A percentile compares a stretch with the other conserved stretches of the same genome.
Evolutionary conservation across 2,888 invertebrate species (phyloP).

Genomic region (Aquatica leii): DNA sequence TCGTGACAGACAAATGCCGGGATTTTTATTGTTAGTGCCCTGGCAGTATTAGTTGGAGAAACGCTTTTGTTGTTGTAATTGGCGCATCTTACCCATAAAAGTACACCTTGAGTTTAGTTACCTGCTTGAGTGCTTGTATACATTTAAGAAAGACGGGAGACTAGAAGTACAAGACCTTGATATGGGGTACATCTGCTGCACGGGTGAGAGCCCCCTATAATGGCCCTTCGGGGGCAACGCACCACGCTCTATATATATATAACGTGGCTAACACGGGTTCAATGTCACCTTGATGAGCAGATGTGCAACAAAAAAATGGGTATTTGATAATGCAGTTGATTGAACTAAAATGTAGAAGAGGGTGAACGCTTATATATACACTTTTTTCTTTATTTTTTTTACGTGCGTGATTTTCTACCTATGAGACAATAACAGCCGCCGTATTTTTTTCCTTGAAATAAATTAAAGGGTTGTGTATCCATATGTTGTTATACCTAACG

Average conservation of each 20-base stretch:
- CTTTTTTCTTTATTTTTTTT: too few relatives aligned
- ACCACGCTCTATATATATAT: conserved; percentile 31
- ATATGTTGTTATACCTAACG: neutral
- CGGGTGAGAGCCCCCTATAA: conserved; percentile 38
- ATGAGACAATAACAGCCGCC: too few relatives aligned
- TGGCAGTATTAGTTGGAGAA: too few relatives aligned
- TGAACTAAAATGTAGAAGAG: conserved; percentile 22
- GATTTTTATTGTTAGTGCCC: too few relatives aligned
- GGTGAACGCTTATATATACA: conserved; percentile 10
- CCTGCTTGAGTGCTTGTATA: conserved; percentile 19
- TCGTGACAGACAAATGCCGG: too few relatives aligned
- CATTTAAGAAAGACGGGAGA: conserved; percentile 6
- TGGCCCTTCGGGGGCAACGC: conserved; percentile 34
- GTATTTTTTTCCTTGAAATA: too few relatives aligned
- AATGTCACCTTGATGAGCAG: conserved; percentile 34
- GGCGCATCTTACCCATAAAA: conserved; percentile 1
- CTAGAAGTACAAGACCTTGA: conserved; percentile 22
- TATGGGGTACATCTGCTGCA: conserved; percentile 38
- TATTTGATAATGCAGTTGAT: conserved; percentile 33
- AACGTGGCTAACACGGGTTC: conserved; percentile 29
- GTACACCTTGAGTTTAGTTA: conserved; percentile 29
- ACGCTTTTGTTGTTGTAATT: too few relatives aligned
- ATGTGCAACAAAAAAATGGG: conserved; percentile 35
- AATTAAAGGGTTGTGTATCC: neutral
- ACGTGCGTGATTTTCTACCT: too few relatives aligned